phyloP scores from a whole-genome alignment of 2,797 vertebrate species.

The Corythornis leucogaster region DNA sequence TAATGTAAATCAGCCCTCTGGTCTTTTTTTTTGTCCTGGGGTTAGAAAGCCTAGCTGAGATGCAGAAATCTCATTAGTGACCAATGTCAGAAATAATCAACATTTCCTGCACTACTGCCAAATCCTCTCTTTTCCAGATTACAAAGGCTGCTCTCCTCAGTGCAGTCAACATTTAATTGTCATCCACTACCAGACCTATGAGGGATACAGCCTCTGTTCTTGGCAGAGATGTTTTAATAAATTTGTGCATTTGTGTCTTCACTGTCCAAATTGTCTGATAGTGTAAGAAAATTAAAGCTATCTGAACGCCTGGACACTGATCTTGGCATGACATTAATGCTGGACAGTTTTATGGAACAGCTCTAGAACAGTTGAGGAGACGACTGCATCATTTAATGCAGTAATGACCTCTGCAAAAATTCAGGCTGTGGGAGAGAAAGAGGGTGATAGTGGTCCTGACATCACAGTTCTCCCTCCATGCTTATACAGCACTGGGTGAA shows the following conservation, averaged over 20 bases:
- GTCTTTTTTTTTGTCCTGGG: not conserved
- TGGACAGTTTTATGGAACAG: not conserved
- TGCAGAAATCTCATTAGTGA: not conserved
- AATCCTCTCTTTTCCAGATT: not conserved
- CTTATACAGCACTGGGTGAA: not conserved
- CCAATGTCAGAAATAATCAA: not conserved
- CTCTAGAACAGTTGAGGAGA: not conserved
- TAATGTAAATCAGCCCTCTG: not conserved
- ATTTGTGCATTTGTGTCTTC: not conserved
- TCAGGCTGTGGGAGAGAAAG: not conserved
- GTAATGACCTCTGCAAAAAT: not conserved
- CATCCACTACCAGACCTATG: not conserved
- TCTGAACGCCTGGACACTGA: not conserved
- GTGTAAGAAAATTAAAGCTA: not conserved
- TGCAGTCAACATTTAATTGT: not conserved
- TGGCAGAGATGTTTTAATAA: not conserved
- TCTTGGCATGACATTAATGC: not conserved
- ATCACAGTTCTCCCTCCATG: not conserved
- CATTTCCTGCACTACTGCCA: not conserved
- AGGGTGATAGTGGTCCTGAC: not conserved
- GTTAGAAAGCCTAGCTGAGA: not conserved
- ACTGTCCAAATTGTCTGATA: not conserved
- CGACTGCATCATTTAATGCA: not conserved
- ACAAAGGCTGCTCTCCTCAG: not conserved
- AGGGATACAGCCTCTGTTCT: not conserved